These are phyloP conservation scores for Drosophila anomalata DNA, from an alignment of 2,888 invertebrate genomes.

Conservation along the genomic window DNA sequence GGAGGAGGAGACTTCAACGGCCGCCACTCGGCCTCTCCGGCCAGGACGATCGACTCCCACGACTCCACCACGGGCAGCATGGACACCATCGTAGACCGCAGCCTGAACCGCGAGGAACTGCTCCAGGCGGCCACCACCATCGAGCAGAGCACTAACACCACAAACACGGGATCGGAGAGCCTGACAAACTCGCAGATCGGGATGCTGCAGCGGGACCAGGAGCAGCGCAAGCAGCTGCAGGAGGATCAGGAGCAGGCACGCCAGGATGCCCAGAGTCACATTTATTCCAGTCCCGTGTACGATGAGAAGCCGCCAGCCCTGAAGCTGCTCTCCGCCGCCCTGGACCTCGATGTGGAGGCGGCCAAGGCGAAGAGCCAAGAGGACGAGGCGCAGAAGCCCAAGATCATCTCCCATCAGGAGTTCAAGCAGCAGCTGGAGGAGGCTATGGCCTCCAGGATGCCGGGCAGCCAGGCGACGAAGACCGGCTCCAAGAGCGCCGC, in stretches of 20 bases:
- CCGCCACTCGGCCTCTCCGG: slow-evolving; percentile 82
- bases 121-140: slow-evolving; percentile 74
- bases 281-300: slow-evolving; percentile 83
- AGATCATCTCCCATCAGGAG: slow-evolving; percentile 80
- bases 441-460: slow-evolving; percentile 59
- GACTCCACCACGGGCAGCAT: slow-evolving; percentile 83
- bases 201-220: slow-evolving; percentile 66
- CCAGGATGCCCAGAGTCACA: slow-evolving; percentile 82
- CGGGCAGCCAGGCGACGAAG: slow-evolving; percentile 18
- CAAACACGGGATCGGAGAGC: slow-evolving; percentile 68
- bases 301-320: slow-evolving; percentile 75
- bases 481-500: slow-evolving; percentile 40
- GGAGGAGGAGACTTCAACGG: slow-evolving; percentile 53
- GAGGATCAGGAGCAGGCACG: slow-evolving; percentile 51
- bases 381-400: slow-evolving; percentile 62
- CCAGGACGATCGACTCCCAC: slow-evolving; percentile 82
- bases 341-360: slow-evolving; percentile 25
- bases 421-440: slow-evolving; percentile 80
- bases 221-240: slow-evolving; percentile 55
- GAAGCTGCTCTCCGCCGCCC: slow-evolving; percentile 62
- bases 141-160: slow-evolving; percentile 79
- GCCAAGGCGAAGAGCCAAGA: slow-evolving; percentile 39
- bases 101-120: slow-evolving; percentile 67
- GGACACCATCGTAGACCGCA: slow-evolving; percentile 83
- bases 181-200: slow-evolving; percentile 82